Evolutionary conservation across 2,888 invertebrate species (phyloP).

Genomic region (Cephus sareptanus): DNA sequence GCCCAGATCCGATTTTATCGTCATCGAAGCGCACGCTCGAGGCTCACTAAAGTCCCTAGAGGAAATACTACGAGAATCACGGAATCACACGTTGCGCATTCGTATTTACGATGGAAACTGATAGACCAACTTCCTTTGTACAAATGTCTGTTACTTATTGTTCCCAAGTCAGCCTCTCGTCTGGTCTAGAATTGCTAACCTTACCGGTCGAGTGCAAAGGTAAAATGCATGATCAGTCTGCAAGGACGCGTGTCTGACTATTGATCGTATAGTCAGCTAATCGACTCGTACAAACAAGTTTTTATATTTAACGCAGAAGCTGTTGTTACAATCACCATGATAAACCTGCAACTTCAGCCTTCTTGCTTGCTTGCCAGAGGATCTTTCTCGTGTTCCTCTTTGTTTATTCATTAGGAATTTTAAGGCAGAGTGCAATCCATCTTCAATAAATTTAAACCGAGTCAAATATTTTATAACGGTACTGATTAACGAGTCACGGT

Average conservation of each 20-base stretch:
- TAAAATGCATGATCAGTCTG: not conserved
- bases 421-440: not conserved
- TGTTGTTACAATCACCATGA: not conserved
- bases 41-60: not conserved
- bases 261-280: not conserved
- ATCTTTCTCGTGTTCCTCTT: not conserved
- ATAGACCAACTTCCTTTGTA: not conserved
- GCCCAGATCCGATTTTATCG: not conserved
- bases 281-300: not conserved
- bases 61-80: not conserved
- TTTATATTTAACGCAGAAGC: not conserved
- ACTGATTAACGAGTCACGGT: not conserved
- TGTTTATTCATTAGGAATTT: not conserved
- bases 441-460: not conserved
- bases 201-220: not conserved
- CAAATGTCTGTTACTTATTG: not conserved
- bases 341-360: not conserved
- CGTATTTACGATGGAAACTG: not conserved
- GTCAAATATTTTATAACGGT: not conserved
- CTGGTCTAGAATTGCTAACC: not conserved
- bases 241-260: not conserved
- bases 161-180: not conserved
- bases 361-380: not conserved
- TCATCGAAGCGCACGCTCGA: not conserved
- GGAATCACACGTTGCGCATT: not conserved